Base-by-base conservation (phyloP, 2,797 vertebrate genomes). In the Vireo griseus region DNA sequence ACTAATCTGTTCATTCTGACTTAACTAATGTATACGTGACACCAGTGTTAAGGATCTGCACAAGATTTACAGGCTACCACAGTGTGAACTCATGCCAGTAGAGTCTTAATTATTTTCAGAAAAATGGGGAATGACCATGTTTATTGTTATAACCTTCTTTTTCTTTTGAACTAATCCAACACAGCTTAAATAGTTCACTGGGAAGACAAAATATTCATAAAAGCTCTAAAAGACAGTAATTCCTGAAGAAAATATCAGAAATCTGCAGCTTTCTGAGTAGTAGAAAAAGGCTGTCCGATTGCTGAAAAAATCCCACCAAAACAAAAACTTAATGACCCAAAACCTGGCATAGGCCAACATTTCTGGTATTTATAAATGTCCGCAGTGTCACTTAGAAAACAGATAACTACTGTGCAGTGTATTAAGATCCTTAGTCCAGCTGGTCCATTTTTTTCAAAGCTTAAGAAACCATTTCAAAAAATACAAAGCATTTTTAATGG, bases 91-190 rank as follows among this genome's bases (percentile, higher is more conserved):
- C 77, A 72, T 79, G 57, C 62, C 85, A 91, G 73, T 58, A 81
- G 65, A 90, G 55, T 79, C 73, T 74, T 94, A 86, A 91, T 89
- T 93, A 92, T 55, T 91, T 95, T 86, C 88, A 97, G 88, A 96
- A 90, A 95, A 97, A 94, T 37, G 40, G 54, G 76, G 62, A 96
- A 89, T 61, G 22, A 83, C 40, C 74, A 40, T 61, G 62, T 96
- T 97, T 96, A 94, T 92, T 95, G 63, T 90, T 87, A 77, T 35
- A 97, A 94, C 9, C 52, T 47, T 75, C 77, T 81, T 68, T 68
- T 78, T 71, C 67, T 68, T 91, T 81, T 87, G 20, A 92, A 75
- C 73, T 86, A 75, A 89, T 94, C 79, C 85, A 96, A 94, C 52
- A 66, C 21, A 17, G 63, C 57, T 93, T 96, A 95, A 94, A 91